These are phyloP conservation scores for Antheraea yamamai DNA, from an alignment of 2,888 invertebrate genomes.

Conservation along the genomic window DNA sequence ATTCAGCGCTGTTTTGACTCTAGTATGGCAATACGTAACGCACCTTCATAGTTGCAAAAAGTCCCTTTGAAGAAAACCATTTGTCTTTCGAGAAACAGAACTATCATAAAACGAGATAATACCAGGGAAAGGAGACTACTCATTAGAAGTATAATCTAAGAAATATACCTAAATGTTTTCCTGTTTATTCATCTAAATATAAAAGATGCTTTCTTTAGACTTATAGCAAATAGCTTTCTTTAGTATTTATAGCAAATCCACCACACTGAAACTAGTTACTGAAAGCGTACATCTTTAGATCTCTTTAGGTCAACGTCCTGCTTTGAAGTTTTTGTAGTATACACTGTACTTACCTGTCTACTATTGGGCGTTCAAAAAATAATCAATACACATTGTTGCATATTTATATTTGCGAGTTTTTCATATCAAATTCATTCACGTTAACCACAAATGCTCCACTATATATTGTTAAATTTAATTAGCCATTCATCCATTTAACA, in stretches of 20 bases:
- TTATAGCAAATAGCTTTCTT: too few relatives aligned
- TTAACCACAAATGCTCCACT: background rate
- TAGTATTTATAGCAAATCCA: background rate
- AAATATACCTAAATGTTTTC: too few relatives aligned
- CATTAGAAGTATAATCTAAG: too few relatives aligned
- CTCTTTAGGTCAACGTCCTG: background rate
- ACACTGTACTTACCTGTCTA: background rate
- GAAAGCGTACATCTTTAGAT: background rate
- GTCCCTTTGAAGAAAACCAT: too few relatives aligned
- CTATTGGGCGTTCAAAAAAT: background rate
- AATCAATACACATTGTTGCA: background rate
- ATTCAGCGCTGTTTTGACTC: too few relatives aligned
- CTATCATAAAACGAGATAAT: too few relatives aligned
- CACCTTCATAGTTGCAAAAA: too few relatives aligned
- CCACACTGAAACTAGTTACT: background rate
- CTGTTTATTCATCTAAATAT: too few relatives aligned
- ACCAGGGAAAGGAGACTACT: too few relatives aligned
- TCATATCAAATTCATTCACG: background rate
- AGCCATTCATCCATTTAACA: background rate
- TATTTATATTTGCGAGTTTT: slow-evolving; percentile 7
- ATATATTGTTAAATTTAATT: background rate
- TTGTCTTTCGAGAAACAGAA: too few relatives aligned
- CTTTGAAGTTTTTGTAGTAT: background rate
- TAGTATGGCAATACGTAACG: too few relatives aligned
- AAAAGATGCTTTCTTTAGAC: too few relatives aligned